Conservation (phyloP, 2,888 invertebrate genomes). For the Melanotus villosus region DNA sequence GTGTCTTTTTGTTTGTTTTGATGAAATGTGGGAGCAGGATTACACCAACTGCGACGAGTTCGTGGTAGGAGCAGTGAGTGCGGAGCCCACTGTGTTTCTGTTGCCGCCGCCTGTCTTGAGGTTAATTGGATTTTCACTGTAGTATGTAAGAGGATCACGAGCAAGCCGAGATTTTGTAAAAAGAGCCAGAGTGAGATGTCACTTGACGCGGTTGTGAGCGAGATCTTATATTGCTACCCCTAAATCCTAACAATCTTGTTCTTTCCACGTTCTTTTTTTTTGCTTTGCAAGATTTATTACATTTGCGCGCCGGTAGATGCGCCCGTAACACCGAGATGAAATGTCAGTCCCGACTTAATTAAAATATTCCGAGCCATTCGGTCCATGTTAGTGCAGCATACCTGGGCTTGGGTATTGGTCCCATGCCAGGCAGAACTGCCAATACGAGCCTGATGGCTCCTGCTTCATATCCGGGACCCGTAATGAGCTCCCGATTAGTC, state of each 20-base stretch:
- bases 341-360: slow-evolving; percentile 44
- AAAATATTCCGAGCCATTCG: slow-evolving; percentile 39
- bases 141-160: slow-evolving; percentile 55
- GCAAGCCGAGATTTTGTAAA: slow-evolving; percentile 51
- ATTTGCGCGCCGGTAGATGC: slow-evolving; percentile 33
- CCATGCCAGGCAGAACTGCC: slow-evolving; percentile 40
- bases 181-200: slow-evolving; percentile 51
- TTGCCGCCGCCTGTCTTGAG: slow-evolving; percentile 56
- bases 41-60: slow-evolving; percentile 42
- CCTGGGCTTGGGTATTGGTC: slow-evolving; percentile 34
- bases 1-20: slow-evolving; percentile 39
- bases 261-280: slow-evolving; percentile 43
- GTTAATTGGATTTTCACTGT: slow-evolving; percentile 58
- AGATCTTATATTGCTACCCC: slow-evolving; percentile 46
- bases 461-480: slow-evolving; percentile 43
- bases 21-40: slow-evolving; percentile 46
- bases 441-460: slow-evolving; percentile 38
- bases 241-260: slow-evolving; percentile 46
- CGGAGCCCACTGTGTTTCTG: slow-evolving; percentile 49
- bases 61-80: slow-evolving; percentile 27
- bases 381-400: slow-evolving; percentile 33
- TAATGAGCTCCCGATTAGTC: slow-evolving; percentile 54
- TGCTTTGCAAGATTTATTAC: slow-evolving; percentile 42
- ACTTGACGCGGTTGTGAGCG: slow-evolving; percentile 49
- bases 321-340: slow-evolving; percentile 29